These are phyloP conservation scores for Physeter macrocephalus DNA, from an alignment of 2,113 vertebrate species.

Conservation along the genomic window DNA sequence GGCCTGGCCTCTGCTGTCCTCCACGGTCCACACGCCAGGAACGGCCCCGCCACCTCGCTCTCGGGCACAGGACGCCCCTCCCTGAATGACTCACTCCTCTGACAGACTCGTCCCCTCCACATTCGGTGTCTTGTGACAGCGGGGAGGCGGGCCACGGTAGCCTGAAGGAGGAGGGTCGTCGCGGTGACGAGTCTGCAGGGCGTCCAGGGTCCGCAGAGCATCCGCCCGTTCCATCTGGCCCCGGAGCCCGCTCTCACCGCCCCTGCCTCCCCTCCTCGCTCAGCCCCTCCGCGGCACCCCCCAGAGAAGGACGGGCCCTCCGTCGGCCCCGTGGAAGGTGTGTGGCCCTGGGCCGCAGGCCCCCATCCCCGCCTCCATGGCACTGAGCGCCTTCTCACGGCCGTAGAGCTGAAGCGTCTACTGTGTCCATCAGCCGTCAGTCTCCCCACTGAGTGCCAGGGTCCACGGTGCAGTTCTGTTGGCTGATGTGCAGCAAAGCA, in stretches of 20 bases:
- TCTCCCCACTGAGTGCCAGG: rapidly evolving
- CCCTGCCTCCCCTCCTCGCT: not conserved
- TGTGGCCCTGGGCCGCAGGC: rapidly evolving
- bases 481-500: rapidly evolving
- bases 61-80: rapidly evolving
- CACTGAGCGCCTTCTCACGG: rapidly evolving
- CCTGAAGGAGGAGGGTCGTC: not conserved
- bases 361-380: rapidly evolving
- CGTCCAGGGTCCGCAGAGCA: not conserved
- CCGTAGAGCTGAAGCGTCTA: rapidly evolving
- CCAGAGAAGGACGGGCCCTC: not conserved
- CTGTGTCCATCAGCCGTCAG: rapidly evolving
- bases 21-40: rapidly evolving
- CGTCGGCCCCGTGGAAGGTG: rapidly evolving
- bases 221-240: rapidly evolving
- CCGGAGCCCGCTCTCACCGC: not conserved
- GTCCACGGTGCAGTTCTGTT: rapidly evolving
- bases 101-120: rapidly evolving
- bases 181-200: rapidly evolving
- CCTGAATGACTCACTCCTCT: not conserved
- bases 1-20: not conserved
- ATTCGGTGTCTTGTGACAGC: rapidly evolving
- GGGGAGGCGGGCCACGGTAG: rapidly evolving
- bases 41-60: not conserved
- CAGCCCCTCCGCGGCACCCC: rapidly evolving